Evolutionary conservation across 2,113 vertebrate genomes (phyloP), one percentile per base, ranked within the genome.

Genomic region (Caloenas nicobarica): DNA sequence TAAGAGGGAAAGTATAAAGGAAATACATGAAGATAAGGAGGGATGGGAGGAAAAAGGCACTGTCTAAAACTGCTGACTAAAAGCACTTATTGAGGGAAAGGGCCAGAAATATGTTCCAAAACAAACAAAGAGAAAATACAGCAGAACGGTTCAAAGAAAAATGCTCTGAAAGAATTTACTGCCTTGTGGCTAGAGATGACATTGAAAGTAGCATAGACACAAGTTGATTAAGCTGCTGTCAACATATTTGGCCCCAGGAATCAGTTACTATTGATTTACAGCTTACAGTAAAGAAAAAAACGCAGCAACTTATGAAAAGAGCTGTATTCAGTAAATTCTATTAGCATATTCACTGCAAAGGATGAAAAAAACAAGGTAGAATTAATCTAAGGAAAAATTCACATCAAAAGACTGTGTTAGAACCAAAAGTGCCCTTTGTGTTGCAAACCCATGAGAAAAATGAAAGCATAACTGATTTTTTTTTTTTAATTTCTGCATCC

Each of bases 121-220:
- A 71, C 51, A 96, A 96, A 97, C 46, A 88, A 81, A 86, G 23
- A 62, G 38, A 87, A 89, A 84, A 91, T 65, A 68, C 22, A 95
- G 34, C 9, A 14, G 34, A 85, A 68, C 10, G 1, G 40, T 91
- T 94, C 73, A 96, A 95, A 93, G 83, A 68, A 95, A 96, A 97
- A 92, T 28, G 5, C 78, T 91, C 40, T 89, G 70, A 92, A 92
- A 91, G 77, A 85, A 85, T 81, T 86, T 76, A 92, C 90, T 97
- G 79, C 85, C 91, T 97, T 97, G 74, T 94, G 84, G 91, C 78
- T 96, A 85, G 42, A 94, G 80, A 88, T 92, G 88, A 94, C 95
- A 95, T 93, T 97, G 94, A 94, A 95, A 86, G 61, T 93, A 93
- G 21, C 62, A 84, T 81, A 42, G 78, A 92, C 61, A 87, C 84